Evolutionary conservation across 2,888 invertebrate species (phyloP), one percentile per base, ranked within the genome.

Genomic region (Eupithecia exiguata): DNA sequence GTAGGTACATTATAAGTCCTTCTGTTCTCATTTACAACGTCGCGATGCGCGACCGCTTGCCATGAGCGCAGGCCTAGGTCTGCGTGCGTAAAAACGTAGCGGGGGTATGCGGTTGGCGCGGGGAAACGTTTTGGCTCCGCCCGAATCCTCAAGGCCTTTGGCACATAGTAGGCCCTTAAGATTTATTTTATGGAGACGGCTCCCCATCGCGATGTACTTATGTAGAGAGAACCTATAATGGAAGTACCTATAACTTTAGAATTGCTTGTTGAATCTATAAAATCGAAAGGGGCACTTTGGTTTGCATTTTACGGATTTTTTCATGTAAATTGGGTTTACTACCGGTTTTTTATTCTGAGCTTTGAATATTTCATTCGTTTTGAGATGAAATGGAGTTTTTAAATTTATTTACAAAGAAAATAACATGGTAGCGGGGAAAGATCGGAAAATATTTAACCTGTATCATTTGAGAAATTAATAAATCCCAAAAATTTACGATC

Each of bases 191-290:
- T 75, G 69, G 61, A 72, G 72, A 69, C 66, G 35, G 63, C 35
- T 65, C 14, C 70, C 72, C 74, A 68, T 70, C 62, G 71, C 75
- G 74, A 75, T 77, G 10, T 77, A 70, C 74, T 81, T 79, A 61
- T 70, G 67, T 40, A 77, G 77, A 74, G 69, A 69, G 71, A 65
- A 21, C 67, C 72, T 76, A 76, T 78, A 78, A 80, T 77, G 70
- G 74, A 63, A 70, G 71, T 78, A n/a, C n/a, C n/a, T n/a, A 74
- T 77, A 77, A 78, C 74, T 73, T 78, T 77, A 69, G 69, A 77
- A 78, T 76, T 76, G 63, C 63, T 65, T 65, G 63, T 65, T 65
- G 63, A 65, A 65, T 38, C 38, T 65, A 65, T 38, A 65, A 65
- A 65, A 38, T 38, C 38, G 36, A 30, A 65, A 65, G 18, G n/a